Conservation (phyloP, 1,140 invertebrate species). For the Drosophila navojoa region DNA sequence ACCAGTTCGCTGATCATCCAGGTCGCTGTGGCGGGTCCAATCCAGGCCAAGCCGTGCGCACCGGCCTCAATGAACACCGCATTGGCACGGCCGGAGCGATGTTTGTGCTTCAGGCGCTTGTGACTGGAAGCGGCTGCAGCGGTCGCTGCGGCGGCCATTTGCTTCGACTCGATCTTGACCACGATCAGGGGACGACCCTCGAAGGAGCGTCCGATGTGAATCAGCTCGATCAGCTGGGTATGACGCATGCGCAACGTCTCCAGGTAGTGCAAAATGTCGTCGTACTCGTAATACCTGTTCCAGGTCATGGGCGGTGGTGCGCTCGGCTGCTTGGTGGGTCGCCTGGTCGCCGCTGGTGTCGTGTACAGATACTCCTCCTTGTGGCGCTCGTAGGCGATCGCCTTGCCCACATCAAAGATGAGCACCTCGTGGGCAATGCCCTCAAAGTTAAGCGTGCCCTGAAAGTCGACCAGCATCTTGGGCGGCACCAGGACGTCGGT, state of each 20-base stretch:
- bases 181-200: constrained; percentile 89
- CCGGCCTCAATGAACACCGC: constrained; percentile 88
- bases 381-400: constrained; percentile 86
- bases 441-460: constrained; percentile 87
- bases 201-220: constrained; percentile 89
- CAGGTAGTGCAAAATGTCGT: constrained; percentile 88
- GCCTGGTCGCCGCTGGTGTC: constrained; percentile 27
- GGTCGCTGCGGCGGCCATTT: constrained; percentile 39
- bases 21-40: constrained; percentile 90
- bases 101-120: constrained; percentile 75
- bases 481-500: constrained; percentile 90
- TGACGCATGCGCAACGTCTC: constrained; percentile 88
- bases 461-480: constrained; percentile 86
- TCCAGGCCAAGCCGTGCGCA: constrained; percentile 94
- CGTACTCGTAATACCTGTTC: constrained; percentile 88
- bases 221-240: constrained; percentile 87
- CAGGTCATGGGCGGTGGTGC: constrained; percentile 83
- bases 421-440: constrained; percentile 88
- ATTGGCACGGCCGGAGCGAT: constrained; percentile 83
- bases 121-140: constrained; percentile 33
- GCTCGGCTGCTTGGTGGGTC: constrained; percentile 43
- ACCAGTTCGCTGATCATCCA: constrained; percentile 91
- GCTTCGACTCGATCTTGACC: constrained; percentile 75
- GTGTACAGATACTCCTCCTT: constrained; percentile 71
- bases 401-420: constrained; percentile 90